Evolutionary conservation across 2,888 invertebrate genomes (phyloP).

Genomic region (Noctua comes): DNA sequence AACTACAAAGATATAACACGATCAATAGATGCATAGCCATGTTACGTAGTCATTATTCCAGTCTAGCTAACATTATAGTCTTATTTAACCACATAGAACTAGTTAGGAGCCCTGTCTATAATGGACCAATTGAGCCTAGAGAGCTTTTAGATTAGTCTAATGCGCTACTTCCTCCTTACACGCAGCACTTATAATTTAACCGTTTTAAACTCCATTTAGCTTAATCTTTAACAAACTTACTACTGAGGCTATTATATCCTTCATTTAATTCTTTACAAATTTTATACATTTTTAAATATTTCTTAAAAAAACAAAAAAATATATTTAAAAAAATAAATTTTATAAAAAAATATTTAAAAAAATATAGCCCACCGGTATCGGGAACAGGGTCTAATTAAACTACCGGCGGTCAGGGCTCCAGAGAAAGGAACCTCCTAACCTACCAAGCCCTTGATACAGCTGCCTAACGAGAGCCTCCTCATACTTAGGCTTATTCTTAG

Average conservation of each 20-base stretch:
- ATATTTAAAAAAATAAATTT: too few relatives aligned
- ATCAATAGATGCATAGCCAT: not conserved
- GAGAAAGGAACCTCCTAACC: too few relatives aligned
- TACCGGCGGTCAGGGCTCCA: too few relatives aligned
- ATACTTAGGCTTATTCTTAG: not conserved
- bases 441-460: too few relatives aligned
- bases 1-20: not conserved
- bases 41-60: constrained; percentile 6
- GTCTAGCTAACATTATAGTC: constrained; percentile 14
- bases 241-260: not conserved
- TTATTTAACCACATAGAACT: constrained; percentile 22
- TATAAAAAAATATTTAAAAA: too few relatives aligned
- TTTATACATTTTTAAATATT: too few relatives aligned
- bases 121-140: constrained; percentile 54
- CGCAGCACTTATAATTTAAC: constrained; percentile 45
- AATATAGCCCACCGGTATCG: too few relatives aligned
- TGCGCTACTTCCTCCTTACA: constrained; percentile 55
- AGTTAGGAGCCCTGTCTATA: constrained; percentile 42
- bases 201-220: constrained; percentile 44
- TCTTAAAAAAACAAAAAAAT: too few relatives aligned
- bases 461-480: too few relatives aligned
- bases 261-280: too few relatives aligned
- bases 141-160: constrained; percentile 61
- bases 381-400: too few relatives aligned
- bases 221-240: constrained; percentile 34